Evolutionary conservation across 2,888 invertebrate genomes (phyloP).

Genomic region (Trichopoda pennipes): DNA sequence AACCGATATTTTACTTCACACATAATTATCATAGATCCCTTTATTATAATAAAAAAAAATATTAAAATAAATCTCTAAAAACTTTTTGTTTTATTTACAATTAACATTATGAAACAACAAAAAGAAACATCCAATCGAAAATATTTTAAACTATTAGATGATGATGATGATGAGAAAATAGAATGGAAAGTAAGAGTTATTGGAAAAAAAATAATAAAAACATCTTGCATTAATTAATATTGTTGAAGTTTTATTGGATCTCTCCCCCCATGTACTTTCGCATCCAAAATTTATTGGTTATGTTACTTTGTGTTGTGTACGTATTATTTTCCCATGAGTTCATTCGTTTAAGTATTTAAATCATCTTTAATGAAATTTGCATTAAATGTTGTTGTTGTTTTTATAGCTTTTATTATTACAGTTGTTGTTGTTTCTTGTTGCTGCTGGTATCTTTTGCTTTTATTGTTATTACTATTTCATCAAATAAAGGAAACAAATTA

Average conservation of each 20-base stretch:
- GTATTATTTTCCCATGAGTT: constrained; percentile 9
- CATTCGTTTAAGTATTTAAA: constrained; percentile 28
- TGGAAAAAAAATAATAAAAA: not conserved
- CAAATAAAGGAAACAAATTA: constrained; percentile 23
- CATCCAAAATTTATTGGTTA: constrained; percentile 42
- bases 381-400: constrained; percentile 11
- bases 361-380: constrained; percentile 59
- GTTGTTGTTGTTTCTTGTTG: not conserved
- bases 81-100: too few species aligned
- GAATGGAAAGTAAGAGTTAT: not conserved
- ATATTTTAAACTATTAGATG: too few species aligned
- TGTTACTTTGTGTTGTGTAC: not conserved
- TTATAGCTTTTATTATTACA: constrained; percentile 18
- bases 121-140: too few species aligned
- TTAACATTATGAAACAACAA: too few species aligned
- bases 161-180: too few species aligned
- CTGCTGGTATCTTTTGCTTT: not conserved
- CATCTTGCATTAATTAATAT: constrained; percentile 36
- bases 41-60: too few species aligned
- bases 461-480: not conserved
- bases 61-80: too few species aligned
- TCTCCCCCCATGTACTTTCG: not conserved
- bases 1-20: too few species aligned
- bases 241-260: constrained; percentile 45
- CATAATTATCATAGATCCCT: too few species aligned